Base-by-base conservation (phyloP, 1,140 invertebrate genomes). In the Pomacea maculata region DNA sequence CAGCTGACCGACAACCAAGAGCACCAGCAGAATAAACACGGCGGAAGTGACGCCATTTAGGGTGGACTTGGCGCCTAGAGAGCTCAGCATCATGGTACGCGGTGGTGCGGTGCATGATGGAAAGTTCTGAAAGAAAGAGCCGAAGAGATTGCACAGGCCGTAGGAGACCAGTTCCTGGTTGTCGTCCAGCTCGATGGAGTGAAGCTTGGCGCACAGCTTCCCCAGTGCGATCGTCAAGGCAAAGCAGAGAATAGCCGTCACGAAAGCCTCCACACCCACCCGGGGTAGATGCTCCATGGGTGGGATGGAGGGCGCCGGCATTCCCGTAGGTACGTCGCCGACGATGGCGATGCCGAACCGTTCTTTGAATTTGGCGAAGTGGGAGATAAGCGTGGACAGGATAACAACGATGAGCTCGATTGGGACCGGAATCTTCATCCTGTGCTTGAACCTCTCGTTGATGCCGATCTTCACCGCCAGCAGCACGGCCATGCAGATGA, bases 391-490 rank as follows among this genome's bases (percentile, higher is more conserved):
- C 17, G 77, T 82, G 17, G 55, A 61, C 0, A 84, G 11, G 34
- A 83, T 79, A 57, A 84, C 76, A 0, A 83, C 34, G 61, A 84
- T 78, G 17, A 83, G 92, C 91, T 98, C 97, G 83, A 96, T 95
- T 8, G 97, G 97, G 17, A 97, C 91, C 0, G 96, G 96, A 74
- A 97, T 86, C 61, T 90, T 90, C 63, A 92, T 94, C 70, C 92
- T 91, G 89, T 95, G 95, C 55, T 94, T 94, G 0, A 95, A 89
- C 85, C 93, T 92, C 0, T 96, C 95, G 94, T 97, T 91, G 80
- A 97, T 87, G n/a, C 95, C 82, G 91, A 96, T 94, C 87, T 97
- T 97, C 88, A 96, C 96, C 17, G 95, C 85, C 0, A 94, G 90
- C 78, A 97, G 93, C 65, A 95, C 89, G 7, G 93, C 84, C 45